A percentile compares a stretch with the other conserved stretches of the same genome.
These are phyloP conservation scores for Neopipo cinnamomea DNA, from an alignment of 2,113 vertebrate genomes.

Conservation along the genomic window DNA sequence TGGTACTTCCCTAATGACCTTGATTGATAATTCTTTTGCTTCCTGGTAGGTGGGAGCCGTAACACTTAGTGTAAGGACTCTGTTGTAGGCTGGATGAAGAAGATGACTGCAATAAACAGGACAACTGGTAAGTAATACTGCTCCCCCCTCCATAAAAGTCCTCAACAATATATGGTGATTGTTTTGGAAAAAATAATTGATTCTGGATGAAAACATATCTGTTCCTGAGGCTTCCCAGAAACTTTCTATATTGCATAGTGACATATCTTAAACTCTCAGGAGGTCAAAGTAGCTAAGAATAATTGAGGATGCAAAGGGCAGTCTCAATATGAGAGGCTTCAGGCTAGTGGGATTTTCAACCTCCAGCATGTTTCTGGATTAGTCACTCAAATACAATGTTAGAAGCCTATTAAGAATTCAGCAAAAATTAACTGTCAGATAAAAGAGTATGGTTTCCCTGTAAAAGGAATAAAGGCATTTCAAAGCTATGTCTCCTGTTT, in stretches of 20 bases:
- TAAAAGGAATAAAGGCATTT: not conserved
- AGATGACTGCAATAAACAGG: slow-evolving; percentile 39
- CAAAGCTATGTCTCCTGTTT: not conserved
- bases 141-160: not conserved
- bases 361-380: not conserved
- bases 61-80: slow-evolving; percentile 68
- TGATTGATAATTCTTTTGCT: slow-evolving; percentile 71
- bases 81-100: slow-evolving; percentile 70
- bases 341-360: not conserved
- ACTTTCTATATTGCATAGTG: not conserved
- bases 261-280: not conserved
- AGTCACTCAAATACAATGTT: not conserved
- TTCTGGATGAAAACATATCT: not conserved
- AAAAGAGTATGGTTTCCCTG: not conserved
- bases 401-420: not conserved
- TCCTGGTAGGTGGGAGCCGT: slow-evolving; percentile 70
- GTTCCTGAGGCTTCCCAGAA: not conserved
- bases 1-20: slow-evolving; percentile 1
- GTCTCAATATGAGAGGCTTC: not conserved
- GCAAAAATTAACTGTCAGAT: not conserved
- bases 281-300: not conserved
- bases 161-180: not conserved
- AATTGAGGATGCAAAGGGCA: not conserved
- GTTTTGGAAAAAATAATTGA: not conserved
- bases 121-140: slow-evolving; percentile 57